Base-by-base conservation (phyloP, 1,140 invertebrate genomes). In the Drosophila busckii region DNA sequence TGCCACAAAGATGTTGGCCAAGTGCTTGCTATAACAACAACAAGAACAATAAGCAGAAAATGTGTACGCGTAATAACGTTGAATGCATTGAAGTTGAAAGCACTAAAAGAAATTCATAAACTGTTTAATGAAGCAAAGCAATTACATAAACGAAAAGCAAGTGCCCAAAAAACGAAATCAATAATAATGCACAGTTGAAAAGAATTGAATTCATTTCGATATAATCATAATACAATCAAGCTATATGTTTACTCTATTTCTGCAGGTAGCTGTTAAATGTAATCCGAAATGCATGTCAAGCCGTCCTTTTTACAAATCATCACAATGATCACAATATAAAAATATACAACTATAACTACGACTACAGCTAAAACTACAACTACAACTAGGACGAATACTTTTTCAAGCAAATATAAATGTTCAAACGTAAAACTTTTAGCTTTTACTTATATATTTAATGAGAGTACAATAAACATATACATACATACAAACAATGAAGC, bases 91-190 rank as follows among this genome's bases (percentile, higher is more conserved):
- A 65, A 70, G 60, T 62, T 50, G 66, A 78, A 19, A 31, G 41
- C 13, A 34, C 29, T 44, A 50, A 37, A 34, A 29, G 23, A 52
- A 66, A 68, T 71, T 60, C 67, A 78, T 71, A 78, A 80, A 69
- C 68, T 73, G 75, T 69, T 73, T 82, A 73, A 82, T 80, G 75
- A 82, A 82, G 59, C 75, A 56, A 19, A 73, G 60, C 59, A 80
- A 80, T 82, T 82, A 80, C 44, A 78, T 76, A 70, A 76, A 63
- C 28, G 46, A 37, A 52, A 53, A 75, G 40, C 23, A 32, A 25
- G 28, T 45, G 32, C 42, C 25, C 17, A 26, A 26, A n/a, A 28
- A 29, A 20, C n/a, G 25, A 13, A 34, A 22, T 0, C 5, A 28
- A 44, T 44, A 23, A 31, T 20, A 6, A 23, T 3, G n/a, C 3